Evolutionary conservation across 2,797 vertebrate species (phyloP), one percentile per base, ranked within the genome.

Genomic region (Muscicapa comitata): DNA sequence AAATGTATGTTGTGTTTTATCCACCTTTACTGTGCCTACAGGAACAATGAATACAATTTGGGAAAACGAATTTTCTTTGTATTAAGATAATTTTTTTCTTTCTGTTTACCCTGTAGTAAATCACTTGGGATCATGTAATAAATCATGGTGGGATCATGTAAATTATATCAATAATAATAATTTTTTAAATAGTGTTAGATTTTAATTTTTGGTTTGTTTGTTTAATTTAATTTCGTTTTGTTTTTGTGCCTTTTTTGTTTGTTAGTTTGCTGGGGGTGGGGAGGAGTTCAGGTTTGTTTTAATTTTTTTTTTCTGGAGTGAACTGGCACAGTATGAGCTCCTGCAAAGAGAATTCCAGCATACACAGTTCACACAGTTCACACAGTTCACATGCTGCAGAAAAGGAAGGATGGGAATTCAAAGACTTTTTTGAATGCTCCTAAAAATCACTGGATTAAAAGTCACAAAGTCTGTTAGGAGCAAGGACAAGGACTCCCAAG

Each of bases 111-210:
- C 26, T 67, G 19, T 38, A 19, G 6, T 80, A 71, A 66, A 74
- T 51, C 1, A 23, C 26, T 33, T 21, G 20, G 20, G n/a, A 55
- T 13, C 31, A 55, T 55, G 53, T 51, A 51, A 51, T 18, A 53
- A 53, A 54, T 58, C 15, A 26, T 85, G 4, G 25, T 75, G 23
- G 26, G 6, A 31, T 9, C 11, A 63, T 6, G 0, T 14, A 1
- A 37, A 33, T 18, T 40, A 31, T 7, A 48, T 18, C 9, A 70
- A 40, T 10, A 70, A 40, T 10, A n/a, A 51, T 6, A 62, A 31
- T 9, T 25, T 28, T 1, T 1, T 24, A 70, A 42, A 18, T 42
- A 11, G 1, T 40, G 2, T 38, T 75, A 43, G 1, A 25, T 48
- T 48, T 6, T 23, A 1, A 3, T 25, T 24, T 65, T 38, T 57